phyloP scores from a whole-genome alignment of 2,888 invertebrate genomes.

The Rhopalosiphum nymphaeae region DNA sequence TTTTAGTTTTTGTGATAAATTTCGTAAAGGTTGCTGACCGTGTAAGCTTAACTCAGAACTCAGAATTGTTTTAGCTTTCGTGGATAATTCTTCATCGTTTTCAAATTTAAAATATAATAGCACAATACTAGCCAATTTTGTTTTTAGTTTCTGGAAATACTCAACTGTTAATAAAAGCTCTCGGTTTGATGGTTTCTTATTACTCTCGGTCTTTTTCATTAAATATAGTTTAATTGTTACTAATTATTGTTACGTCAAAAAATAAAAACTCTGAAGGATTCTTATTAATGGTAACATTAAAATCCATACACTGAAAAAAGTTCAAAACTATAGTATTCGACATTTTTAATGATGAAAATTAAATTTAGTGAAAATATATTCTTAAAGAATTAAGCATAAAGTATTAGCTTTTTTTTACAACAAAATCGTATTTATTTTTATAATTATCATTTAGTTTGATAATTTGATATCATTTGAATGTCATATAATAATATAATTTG shows the following conservation, averaged over 20 bases:
- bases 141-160: slow-evolving; percentile 27
- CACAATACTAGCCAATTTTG: not conserved
- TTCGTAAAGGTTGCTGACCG: not conserved
- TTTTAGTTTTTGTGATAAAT: not conserved
- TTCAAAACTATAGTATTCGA: not conserved
- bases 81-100: not conserved
- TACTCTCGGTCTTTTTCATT: slow-evolving; percentile 2
- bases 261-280: not conserved
- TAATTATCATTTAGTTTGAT: not conserved
- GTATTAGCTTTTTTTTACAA: not conserved
- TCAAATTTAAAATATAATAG: not conserved
- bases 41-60: not conserved
- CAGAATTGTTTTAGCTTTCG: not conserved
- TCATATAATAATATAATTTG: not conserved
- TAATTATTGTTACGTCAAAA: not conserved
- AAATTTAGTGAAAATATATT: not conserved
- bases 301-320: not conserved
- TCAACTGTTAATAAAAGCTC: slow-evolving; percentile 39
- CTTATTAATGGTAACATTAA: not conserved
- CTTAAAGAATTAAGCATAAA: not conserved
- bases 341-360: not conserved
- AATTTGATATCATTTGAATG: not conserved
- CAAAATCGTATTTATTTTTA: not conserved
- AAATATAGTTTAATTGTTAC: slow-evolving; percentile 24
- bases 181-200: slow-evolving; percentile 14